Percentiles rank a stretch among this genome's conserved stretches.
Evolutionary conservation across 2,113 vertebrate species (phyloP).

Genomic region (Rynchops niger): DNA sequence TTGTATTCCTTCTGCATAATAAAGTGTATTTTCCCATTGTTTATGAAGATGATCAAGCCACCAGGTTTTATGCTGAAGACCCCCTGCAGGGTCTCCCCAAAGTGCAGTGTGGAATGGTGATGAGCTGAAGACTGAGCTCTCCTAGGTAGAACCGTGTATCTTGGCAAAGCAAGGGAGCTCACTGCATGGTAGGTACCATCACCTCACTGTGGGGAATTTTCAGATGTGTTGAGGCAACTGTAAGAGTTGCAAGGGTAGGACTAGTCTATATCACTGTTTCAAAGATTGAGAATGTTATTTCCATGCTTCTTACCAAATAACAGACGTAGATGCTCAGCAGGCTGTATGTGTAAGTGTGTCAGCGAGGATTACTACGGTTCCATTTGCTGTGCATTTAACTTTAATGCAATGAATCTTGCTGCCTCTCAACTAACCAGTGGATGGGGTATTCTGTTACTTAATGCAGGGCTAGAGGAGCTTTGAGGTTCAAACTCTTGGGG

Average conservation of each 20-base stretch:
- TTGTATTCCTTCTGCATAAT: background rate
- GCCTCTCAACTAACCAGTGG: background rate
- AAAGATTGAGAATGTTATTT: background rate
- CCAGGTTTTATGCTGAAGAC: background rate
- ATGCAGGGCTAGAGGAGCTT: background rate
- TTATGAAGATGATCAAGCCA: background rate
- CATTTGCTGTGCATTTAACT: background rate
- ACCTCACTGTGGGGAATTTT: background rate
- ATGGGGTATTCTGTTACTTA: background rate
- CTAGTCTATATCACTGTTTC: background rate
- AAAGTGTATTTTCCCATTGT: background rate
- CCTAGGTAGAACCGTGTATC: background rate
- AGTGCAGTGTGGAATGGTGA: background rate
- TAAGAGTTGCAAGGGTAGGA: background rate
- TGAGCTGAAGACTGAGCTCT: background rate
- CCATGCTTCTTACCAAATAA: background rate
- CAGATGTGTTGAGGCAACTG: background rate
- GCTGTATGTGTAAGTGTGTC: background rate
- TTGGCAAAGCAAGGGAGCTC: background rate
- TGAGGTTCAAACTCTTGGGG: background rate
- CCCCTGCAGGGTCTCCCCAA: rapidly evolving
- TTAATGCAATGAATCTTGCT: background rate
- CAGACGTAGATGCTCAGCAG: background rate
- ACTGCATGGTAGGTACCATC: background rate
- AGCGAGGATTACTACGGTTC: background rate